These are phyloP conservation scores for Cosmia trapezina DNA, from an alignment of 2,888 invertebrate genomes.

Conservation along the genomic window DNA sequence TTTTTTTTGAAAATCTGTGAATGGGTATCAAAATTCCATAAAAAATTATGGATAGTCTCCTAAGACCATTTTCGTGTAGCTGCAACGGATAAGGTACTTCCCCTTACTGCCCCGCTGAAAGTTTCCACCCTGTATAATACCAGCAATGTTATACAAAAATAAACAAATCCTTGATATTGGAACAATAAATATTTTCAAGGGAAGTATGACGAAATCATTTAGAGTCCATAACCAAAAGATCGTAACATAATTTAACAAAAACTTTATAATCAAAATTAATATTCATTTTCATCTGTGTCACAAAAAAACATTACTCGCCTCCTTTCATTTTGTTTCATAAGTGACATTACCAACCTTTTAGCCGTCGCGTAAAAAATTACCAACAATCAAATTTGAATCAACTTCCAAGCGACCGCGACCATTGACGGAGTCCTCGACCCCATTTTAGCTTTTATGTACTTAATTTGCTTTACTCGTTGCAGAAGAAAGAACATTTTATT, in stretches of 20 bases:
- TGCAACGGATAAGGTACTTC: no score
- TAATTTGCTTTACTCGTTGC: conserved; percentile 84
- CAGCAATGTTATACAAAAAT: background rate
- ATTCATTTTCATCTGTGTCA: conserved; percentile 16
- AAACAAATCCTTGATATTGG: background rate
- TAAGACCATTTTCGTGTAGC: no score
- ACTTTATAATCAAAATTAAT: conserved; percentile 28
- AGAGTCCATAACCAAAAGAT: background rate
- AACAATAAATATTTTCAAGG: background rate
- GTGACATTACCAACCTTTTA: conserved; percentile 23
- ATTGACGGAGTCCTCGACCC: conserved; percentile 82
- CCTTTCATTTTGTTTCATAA: conserved; percentile 43
- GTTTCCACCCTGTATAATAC: no score
- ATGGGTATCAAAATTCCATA: no score
- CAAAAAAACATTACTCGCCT: conserved; percentile 9
- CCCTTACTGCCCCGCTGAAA: no score
- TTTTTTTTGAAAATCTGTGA: no score
- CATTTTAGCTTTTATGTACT: conserved; percentile 84
- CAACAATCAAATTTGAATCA: conserved; percentile 68
- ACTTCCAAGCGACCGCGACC: conserved; percentile 67
- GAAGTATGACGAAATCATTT: background rate
- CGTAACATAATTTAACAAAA: background rate
- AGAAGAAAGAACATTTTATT: conserved; percentile 77
- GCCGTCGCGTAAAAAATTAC: conserved; percentile 52
- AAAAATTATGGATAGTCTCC: no score